Percentiles rank a stretch among this genome's conserved stretches.
Conservation (phyloP, 2,797 vertebrate genomes). For the Enteromius fasciolatus region DNA sequence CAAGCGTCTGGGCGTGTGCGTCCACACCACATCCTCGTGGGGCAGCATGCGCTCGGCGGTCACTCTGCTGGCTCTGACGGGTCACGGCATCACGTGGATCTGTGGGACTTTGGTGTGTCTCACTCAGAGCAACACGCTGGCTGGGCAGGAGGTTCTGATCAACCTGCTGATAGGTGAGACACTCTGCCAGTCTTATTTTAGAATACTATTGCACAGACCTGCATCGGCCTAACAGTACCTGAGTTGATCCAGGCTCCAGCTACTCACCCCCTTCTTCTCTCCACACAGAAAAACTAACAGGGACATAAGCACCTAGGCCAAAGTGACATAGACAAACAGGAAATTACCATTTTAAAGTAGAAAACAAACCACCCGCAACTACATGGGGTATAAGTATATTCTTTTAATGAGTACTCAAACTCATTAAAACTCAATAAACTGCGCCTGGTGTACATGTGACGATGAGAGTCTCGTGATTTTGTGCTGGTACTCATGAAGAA, state of each 20-base stretch:
- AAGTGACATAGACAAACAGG: too few species aligned
- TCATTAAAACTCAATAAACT: too few species aligned
- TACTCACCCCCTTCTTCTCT: too few species aligned
- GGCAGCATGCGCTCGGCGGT: slow-evolving; percentile 93
- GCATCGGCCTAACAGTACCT: background rate
- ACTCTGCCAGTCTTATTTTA: background rate
- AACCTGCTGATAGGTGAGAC: slow-evolving; percentile 95
- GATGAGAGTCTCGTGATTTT: background rate
- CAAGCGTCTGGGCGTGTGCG: slow-evolving; percentile 93
- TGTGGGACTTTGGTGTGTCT: slow-evolving; percentile 91
- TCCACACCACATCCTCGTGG: slow-evolving; percentile 86
- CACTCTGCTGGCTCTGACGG: slow-evolving; percentile 88
- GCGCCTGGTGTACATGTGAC: too few species aligned
- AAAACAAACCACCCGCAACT: too few species aligned
- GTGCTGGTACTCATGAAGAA: background rate
- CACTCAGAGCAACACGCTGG: slow-evolving; percentile 91
- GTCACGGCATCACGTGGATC: slow-evolving; percentile 94
- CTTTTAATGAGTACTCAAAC: too few species aligned
- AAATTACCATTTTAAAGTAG: too few species aligned
- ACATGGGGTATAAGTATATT: too few species aligned
- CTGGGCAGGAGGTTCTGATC: slow-evolving; percentile 94
- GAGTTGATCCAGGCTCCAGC: background rate
- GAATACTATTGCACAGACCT: background rate
- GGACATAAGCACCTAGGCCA: too few species aligned
- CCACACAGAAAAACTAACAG: too few species aligned